Evolutionary conservation across 2,113 vertebrate genomes (phyloP), one percentile per base, ranked within the genome.

Genomic region (Caretta caretta): DNA sequence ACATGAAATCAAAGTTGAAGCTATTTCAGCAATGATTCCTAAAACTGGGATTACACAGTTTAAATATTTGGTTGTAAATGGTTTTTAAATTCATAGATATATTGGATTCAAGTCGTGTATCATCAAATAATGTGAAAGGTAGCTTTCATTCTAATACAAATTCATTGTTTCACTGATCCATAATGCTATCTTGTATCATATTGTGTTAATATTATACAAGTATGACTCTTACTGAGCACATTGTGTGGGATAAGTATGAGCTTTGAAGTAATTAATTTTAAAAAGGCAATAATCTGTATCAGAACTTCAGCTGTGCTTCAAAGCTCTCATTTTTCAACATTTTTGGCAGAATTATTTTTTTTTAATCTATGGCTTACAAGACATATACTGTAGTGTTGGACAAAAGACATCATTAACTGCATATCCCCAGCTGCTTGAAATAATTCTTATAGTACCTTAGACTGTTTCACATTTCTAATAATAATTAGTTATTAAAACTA

Each of bases 301-400:
- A 96, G 80, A 97, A 93, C 83, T 96, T 96, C 95, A 82, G n/a
- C 49, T 31, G 42, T 31, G 87, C 25, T 95, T 96, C 86, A 94
- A 72, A 72, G 5, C 25, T 90, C 80, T 54, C 56, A 86, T 19
- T 93, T 96, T 96, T 90, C 38, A 91, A 22, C 38, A 69, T 50
- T 81, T 96, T 54, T 90, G 35, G 53, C 2, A 88, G 83, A n/a
- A 51, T 85, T 89, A 0, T 27, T 90, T 81, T 87, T 87, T 79
- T 88, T 90, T 84, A 85, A 83, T 84, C 38, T 92, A 1, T 65
- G 80, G 35, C 25, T 93, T 92, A 69, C 2, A 82, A 20, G 22
- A 86, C 49, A 93, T 4, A 90, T 53, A 83, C 42, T 87, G 22
- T 5, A 90, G 51, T 49, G 72, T 90, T 50, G 49, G 38, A 89